Conservation (phyloP, 2,888 invertebrate species). For the Philereme transversata region DNA sequence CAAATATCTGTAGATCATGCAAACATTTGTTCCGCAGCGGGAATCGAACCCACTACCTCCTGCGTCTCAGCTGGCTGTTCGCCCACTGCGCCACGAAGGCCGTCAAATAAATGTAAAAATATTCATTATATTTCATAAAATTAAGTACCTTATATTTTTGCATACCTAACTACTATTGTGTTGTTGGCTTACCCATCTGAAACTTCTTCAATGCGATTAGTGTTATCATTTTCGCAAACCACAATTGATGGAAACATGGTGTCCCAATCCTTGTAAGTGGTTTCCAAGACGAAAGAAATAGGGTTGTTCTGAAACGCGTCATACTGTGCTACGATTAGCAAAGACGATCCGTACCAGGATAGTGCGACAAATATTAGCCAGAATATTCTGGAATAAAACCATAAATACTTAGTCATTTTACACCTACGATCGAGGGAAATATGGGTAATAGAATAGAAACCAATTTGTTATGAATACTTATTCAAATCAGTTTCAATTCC, state of each 20-base stretch:
- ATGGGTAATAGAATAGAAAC: conserved; percentile 14
- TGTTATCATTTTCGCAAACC: conserved; percentile 89
- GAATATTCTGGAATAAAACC: conserved; percentile 77
- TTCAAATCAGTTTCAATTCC: conserved; percentile 20
- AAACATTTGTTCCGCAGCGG: too few relatives aligned
- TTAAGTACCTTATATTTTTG: not conserved
- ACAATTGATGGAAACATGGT: conserved; percentile 89
- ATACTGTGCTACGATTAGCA: conserved; percentile 84
- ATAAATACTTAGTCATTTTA: conserved; percentile 15
- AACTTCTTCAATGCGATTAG: conserved; percentile 85
- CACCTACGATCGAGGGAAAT: conserved; percentile 17
- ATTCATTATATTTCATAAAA: not conserved
- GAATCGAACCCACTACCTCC: too few relatives aligned
- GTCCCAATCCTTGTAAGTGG: conserved; percentile 89
- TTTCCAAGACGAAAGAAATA: conserved; percentile 91
- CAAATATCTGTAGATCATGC: too few relatives aligned
- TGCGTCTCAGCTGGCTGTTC: too few relatives aligned
- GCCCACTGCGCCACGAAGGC: too few relatives aligned
- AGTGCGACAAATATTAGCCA: conserved; percentile 85
- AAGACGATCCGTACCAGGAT: conserved; percentile 85
- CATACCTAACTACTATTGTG: not conserved
- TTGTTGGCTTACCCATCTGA: conserved; percentile 83
- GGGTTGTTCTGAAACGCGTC: conserved; percentile 88
- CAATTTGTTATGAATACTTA: conserved; percentile 16
- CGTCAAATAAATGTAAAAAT: not conserved